Percentiles rank a stretch among this genome's conserved stretches.
Conservation (phyloP, 2,113 vertebrate genomes). For the Larimichthys crocea region DNA sequence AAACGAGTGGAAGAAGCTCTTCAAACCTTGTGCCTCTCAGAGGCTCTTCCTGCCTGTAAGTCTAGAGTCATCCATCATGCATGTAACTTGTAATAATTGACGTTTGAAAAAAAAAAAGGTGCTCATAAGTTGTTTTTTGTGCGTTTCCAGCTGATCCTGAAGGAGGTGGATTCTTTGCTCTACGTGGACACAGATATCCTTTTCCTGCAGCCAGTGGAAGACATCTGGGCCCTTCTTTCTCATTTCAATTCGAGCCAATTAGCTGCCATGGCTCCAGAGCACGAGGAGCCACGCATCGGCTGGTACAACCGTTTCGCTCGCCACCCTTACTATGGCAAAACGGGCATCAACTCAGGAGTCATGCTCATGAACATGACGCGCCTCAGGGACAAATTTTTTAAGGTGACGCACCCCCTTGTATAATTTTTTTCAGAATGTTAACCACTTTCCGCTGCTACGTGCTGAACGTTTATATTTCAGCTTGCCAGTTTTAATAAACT, state of each 20-base stretch:
- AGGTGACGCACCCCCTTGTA: constrained; percentile 77
- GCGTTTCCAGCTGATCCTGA: constrained; percentile 89
- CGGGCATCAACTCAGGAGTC: constrained; percentile 97
- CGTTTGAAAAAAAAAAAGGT: neutral
- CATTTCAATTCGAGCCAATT: constrained; percentile 92
- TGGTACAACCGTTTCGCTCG: constrained; percentile 99
- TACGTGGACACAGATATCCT: constrained; percentile 97
- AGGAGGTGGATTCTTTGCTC: constrained; percentile 92
- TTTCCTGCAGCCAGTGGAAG: constrained; percentile 94
- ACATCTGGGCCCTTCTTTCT: constrained; percentile 92
- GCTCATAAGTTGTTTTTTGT: neutral
- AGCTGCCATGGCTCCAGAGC: constrained; percentile 96
- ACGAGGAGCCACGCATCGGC: constrained; percentile 95
- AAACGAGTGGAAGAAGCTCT: constrained; percentile 95
- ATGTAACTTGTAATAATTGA: neutral
- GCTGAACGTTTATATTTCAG: neutral
- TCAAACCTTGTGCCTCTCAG: constrained; percentile 98
- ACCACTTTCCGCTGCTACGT: neutral
- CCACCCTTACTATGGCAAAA: constrained; percentile 94
- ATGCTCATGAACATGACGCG: constrained; percentile 99
- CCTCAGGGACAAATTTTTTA: constrained; percentile 92
- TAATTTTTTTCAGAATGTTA: neutral
- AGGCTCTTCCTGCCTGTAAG: constrained; percentile 96
- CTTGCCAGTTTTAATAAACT: neutral
- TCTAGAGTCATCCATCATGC: constrained; percentile 33